phyloP scores from a whole-genome alignment of 2,113 vertebrate species.

The Pelodiscus sinensis region DNA sequence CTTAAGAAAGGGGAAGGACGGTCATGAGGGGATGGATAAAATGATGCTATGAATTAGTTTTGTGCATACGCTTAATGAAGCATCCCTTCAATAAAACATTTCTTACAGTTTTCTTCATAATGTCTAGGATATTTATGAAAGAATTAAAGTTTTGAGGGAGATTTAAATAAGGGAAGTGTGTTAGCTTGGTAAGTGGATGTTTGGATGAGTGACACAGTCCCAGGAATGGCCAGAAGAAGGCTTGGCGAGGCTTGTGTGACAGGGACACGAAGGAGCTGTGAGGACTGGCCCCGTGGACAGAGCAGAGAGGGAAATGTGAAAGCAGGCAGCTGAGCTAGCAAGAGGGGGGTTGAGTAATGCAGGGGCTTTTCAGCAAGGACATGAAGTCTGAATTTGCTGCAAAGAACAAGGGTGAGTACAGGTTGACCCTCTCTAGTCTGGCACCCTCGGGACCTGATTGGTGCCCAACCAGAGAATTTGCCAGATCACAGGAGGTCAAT shows the following conservation, averaged over 20 bases:
- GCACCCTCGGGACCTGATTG: no score
- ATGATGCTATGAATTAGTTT: background rate
- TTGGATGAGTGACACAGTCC: background rate
- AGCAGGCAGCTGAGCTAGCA: background rate
- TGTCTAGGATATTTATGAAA: background rate
- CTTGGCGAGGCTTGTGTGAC: background rate
- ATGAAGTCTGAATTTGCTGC: background rate
- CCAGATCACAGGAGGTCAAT: no score
- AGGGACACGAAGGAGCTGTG: background rate
- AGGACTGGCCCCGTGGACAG: background rate
- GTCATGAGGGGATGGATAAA: background rate
- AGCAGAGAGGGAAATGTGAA: background rate
- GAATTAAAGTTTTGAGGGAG: background rate
- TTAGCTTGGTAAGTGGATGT: background rate
- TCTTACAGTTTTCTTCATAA: background rate
- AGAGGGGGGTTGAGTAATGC: background rate
- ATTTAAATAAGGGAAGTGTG: background rate
- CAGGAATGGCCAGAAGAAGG: background rate
- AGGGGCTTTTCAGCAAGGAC: background rate
- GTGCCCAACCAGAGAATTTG: no score
- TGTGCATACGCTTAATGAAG: background rate
- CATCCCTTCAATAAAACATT: background rate
- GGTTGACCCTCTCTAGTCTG: no score
- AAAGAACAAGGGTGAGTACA: background rate
- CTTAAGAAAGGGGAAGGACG: background rate